Evolutionary conservation across 2,888 invertebrate species (phyloP).

Genomic region (Calliopum simillimum): DNA sequence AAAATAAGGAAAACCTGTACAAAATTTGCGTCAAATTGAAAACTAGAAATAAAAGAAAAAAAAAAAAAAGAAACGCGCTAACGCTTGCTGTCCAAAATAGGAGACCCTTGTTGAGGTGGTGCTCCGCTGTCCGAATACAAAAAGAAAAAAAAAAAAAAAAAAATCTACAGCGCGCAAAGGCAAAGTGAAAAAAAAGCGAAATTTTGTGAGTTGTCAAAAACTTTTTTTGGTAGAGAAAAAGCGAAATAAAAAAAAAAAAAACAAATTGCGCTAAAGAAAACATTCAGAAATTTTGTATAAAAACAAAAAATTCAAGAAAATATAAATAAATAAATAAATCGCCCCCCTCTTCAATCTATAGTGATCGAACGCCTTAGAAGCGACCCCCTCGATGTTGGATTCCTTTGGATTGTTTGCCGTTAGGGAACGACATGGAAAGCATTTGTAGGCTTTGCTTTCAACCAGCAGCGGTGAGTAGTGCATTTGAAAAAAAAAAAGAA

Average conservation of each 20-base stretch:
- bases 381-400: constrained; percentile 43
- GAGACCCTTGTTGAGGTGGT: constrained; percentile 32
- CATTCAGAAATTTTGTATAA: too few species aligned
- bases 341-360: too few species aligned
- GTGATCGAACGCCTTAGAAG: too few species aligned
- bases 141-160: constrained; percentile 16
- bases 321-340: too few species aligned
- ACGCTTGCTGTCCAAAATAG: constrained; percentile 7
- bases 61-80: constrained; percentile 20
- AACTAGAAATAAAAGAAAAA: constrained; percentile 13
- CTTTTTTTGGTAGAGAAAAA: constrained; percentile 7
- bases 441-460: constrained; percentile 68
- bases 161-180: constrained; percentile 15
- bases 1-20: background rate
- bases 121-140: constrained; percentile 44
- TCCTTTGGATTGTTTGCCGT: constrained; percentile 34
- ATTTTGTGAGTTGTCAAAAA: constrained; percentile 15
- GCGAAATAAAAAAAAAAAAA: constrained; percentile 21
- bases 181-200: constrained; percentile 30
- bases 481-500: constrained; percentile 17
- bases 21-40: constrained; percentile 6
- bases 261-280: constrained; percentile 13
- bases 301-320: too few species aligned
- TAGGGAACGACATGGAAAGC: constrained; percentile 63
- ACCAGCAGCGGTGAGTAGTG: constrained; percentile 62